Base-by-base conservation (phyloP, 2,113 vertebrate genomes). In the Calyptomena viridis region DNA sequence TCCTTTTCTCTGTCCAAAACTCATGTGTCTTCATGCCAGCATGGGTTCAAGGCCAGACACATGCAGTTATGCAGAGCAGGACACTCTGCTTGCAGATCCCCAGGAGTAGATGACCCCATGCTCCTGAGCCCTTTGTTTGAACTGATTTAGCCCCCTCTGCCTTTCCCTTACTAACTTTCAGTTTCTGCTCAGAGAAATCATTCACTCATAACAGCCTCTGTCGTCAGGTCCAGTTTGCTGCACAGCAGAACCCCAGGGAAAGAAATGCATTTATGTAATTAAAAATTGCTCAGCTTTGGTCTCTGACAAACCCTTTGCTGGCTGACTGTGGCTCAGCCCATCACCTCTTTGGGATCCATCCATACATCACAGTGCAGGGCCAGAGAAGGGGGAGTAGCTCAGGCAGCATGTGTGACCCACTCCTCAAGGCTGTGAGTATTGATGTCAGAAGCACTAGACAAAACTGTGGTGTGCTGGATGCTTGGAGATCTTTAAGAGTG, bases 371-470 rank as follows among this genome's bases (percentile, higher is more conserved):
- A 22, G 52, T 13, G 28, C 13, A 67, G 62, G 31, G 31, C 19
- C 30, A 75, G 75, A 20, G 42, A 55, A 37, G 40, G 44, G 47
- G 22, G 23, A 49, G 13, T 4, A 62, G 40, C 42, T 78, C 50
- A 40, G 46, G 37, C 14, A 52, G n/a, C 0, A 0, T 19, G 7
- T 4, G 4, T 22, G 33, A 17, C 53, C 66, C 42, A 14, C 50
- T 77, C 5, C 50, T 28, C 1, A 5, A n/a, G 50, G 39, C n/a
- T 84, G 59, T 27, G 55, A 40, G 31, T 52, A 39, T 8, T 37
- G 27, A 16, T 69, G 62, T 39, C 56, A 90, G 86, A 68, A 60
- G 30, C 0, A 1, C 44, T 16, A 25, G 30, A 18, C 33, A 84
- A 60, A 56, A 12, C 21, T 42, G 21, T 3, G 27, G 8, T 52